Conservation (phyloP, 2,113 vertebrate species). For the Pycnonotus jocosus region DNA sequence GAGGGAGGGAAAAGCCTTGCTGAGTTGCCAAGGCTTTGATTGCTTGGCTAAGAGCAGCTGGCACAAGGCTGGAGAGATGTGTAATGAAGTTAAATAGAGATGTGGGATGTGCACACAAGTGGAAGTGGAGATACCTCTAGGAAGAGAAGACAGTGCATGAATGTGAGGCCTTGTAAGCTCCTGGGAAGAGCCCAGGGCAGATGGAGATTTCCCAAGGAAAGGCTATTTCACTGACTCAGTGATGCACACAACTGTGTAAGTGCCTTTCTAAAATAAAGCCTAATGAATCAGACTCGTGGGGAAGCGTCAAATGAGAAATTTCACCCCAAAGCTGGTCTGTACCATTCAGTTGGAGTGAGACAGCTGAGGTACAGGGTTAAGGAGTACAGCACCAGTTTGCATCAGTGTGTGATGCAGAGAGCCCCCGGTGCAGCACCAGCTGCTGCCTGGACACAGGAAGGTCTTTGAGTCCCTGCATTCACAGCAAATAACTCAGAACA, state of each 20-base stretch:
- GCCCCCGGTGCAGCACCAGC: background rate
- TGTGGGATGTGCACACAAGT: background rate
- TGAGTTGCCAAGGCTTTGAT: slow-evolving; percentile 1
- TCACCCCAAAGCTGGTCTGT: background rate
- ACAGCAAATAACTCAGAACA: background rate
- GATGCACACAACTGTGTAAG: background rate
- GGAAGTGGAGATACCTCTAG: background rate
- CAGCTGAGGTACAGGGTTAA: background rate
- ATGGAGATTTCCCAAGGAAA: background rate
- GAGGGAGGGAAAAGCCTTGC: background rate
- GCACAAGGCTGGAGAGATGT: background rate
- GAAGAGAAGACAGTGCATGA: background rate
- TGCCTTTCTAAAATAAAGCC: background rate
- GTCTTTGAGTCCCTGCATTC: background rate
- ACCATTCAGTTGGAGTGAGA: background rate
- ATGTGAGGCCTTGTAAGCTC: rapidly evolving
- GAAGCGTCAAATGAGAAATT: background rate
- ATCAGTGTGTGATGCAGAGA: background rate
- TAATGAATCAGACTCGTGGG: rapidly evolving
- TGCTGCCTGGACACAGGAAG: background rate
- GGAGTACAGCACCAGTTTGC: background rate
- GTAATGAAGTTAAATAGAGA: slow-evolving; percentile 10
- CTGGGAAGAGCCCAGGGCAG: background rate
- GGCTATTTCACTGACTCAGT: background rate
- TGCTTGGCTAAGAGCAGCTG: slow-evolving; percentile 1